phyloP scores from a whole-genome alignment of 2,888 invertebrate species.

The Nebria salina region DNA sequence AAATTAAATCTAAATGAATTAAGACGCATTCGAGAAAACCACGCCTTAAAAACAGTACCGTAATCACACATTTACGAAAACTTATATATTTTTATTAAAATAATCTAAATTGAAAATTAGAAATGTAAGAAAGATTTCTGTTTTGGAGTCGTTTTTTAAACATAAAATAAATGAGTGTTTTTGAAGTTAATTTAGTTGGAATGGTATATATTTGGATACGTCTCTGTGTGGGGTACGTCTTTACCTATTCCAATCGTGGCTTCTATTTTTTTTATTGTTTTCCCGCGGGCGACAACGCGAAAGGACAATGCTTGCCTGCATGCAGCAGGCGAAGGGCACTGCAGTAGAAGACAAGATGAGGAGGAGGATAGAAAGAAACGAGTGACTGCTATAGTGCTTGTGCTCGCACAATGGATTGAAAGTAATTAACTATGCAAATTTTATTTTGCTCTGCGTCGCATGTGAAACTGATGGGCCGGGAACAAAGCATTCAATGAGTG shows the following conservation, averaged over 20 bases:
- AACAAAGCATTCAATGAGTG: conserved; percentile 51
- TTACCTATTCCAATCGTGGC: conserved; percentile 21
- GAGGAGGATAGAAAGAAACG: background rate
- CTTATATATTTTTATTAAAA: no score
- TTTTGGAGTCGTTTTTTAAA: no score
- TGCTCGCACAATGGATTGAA: conserved; percentile 49
- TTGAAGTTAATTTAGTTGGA: no score
- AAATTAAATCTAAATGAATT: conserved; percentile 18
- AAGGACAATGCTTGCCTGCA: conserved; percentile 16
- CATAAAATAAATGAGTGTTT: no score
- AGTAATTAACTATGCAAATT: conserved; percentile 59
- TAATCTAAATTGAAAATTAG: no score
- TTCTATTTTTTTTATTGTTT: conserved; percentile 17
- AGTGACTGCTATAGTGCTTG: conserved; percentile 8
- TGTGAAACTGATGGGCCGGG: conserved; percentile 53
- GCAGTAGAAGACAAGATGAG: background rate
- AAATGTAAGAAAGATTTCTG: no score
- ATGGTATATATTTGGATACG: background rate
- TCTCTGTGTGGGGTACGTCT: background rate
- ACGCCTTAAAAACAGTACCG: background rate
- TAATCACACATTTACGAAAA: background rate
- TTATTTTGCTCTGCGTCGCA: conserved; percentile 55
- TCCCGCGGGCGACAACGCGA: conserved; percentile 13
- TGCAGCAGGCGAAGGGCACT: background rate
- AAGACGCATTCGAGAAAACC: conserved; percentile 19